A percentile compares a stretch with the other conserved stretches of the same genome.
phyloP scores from a whole-genome alignment of 1,140 invertebrate species.

The Portunus trituberculatus region DNA sequence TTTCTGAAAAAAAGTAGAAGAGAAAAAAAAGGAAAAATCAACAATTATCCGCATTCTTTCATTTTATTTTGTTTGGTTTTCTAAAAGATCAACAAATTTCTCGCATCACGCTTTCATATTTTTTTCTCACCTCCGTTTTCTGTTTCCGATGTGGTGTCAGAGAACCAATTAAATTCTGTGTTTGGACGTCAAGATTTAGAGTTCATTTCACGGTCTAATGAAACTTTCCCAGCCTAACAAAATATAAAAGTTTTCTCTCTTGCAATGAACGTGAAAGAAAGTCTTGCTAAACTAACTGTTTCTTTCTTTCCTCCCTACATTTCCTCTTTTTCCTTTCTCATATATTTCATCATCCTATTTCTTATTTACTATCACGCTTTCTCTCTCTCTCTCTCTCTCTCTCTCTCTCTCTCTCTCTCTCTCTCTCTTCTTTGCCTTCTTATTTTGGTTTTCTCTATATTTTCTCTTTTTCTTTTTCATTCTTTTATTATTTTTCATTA shows the following conservation, averaged over 20 bases:
- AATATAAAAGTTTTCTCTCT: background rate
- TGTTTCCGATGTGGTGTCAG: too few species aligned
- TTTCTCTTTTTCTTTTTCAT: background rate
- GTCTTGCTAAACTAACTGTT: background rate
- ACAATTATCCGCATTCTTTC: background rate
- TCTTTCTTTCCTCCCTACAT: background rate
- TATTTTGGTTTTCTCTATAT: too few species aligned
- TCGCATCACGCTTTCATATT: too few species aligned
- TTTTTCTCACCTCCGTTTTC: too few species aligned
- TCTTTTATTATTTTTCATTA: background rate
- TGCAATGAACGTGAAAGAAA: background rate
- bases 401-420: conserved; percentile 43
- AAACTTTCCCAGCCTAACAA: background rate
- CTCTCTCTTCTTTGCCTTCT: background rate
- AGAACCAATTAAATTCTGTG: too few species aligned
- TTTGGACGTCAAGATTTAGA: too few species aligned
- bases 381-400: conserved; percentile 48
- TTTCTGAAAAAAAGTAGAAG: background rate
- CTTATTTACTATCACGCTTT: background rate
- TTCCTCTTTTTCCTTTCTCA: too few species aligned
- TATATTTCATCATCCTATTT: background rate
- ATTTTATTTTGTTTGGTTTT: too few species aligned
- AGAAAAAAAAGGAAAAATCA: background rate
- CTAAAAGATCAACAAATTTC: too few species aligned
- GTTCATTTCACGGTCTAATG: background rate